Evolutionary conservation across 2,888 invertebrate genomes (phyloP).

Genomic region (Scaptodrosophila latifasciaeformis): DNA sequence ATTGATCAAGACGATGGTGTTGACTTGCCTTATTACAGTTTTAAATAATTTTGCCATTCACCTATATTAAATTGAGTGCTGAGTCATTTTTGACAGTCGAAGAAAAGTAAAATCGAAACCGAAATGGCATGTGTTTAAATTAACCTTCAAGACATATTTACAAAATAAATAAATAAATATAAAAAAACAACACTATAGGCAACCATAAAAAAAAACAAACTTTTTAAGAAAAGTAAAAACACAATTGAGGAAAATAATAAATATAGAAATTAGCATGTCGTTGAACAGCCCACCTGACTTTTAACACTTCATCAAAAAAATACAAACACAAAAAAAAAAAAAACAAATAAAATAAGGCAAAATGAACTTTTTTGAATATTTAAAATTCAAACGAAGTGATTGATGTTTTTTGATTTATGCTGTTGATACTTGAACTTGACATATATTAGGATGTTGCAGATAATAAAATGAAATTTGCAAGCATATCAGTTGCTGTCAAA

Average conservation of each 20-base stretch:
- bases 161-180: too few species aligned
- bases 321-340: conserved; percentile 14
- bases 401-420: not conserved
- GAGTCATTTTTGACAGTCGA: too few species aligned
- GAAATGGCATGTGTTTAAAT: conserved; percentile 19
- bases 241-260: conserved; percentile 14
- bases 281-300: not conserved
- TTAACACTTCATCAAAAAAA: conserved; percentile 1
- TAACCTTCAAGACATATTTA: conserved; percentile 22
- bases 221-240: not conserved
- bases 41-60: too few species aligned
- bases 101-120: conserved; percentile 12
- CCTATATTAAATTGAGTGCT: too few species aligned
- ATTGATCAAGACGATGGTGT: too few species aligned
- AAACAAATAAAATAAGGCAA: not conserved
- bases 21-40: too few species aligned
- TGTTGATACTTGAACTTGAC: conserved; percentile 54
- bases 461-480: not conserved
- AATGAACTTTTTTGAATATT: not conserved
- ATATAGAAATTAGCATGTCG: conserved; percentile 51
- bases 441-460: conserved; percentile 32
- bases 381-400: not conserved
- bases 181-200: conserved; percentile 3
- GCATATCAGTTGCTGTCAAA: conserved; percentile 14
- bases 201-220: conserved; percentile 6